A percentile compares a stretch with the other conserved stretches of the same genome.
Conservation (phyloP, 1,140 invertebrate genomes). For the Dinothrombium tinctorium region DNA sequence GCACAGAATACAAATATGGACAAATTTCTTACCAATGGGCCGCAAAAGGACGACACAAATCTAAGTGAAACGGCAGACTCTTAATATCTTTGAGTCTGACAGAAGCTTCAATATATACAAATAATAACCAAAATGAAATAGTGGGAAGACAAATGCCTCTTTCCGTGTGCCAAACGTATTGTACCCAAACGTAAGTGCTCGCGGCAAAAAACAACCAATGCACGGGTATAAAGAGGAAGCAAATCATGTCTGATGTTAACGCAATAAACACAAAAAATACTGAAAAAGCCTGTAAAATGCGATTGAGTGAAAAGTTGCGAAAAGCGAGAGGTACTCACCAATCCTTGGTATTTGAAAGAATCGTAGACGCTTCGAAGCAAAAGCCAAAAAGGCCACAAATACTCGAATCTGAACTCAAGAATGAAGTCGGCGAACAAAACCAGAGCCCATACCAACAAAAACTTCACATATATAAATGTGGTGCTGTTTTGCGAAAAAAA, state of each 20-base stretch:
- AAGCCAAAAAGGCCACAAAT: conserved; percentile 95
- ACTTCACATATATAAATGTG: conserved; percentile 81
- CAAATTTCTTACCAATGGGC: conserved; percentile 59
- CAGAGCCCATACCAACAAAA: conserved; percentile 79
- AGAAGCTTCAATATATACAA: conserved; percentile 82
- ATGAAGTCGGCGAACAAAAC: conserved; percentile 90
- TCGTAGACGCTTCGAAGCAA: conserved; percentile 86
- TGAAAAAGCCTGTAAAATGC: conserved; percentile 70
- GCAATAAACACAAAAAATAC: conserved; percentile 95
- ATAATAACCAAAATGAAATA: conserved; percentile 74
- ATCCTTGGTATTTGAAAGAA: conserved; percentile 93
- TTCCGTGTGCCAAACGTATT: conserved; percentile 95
- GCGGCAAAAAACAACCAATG: conserved; percentile 94
- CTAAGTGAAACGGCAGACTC: conserved; percentile 65
- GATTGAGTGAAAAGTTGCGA: background rate
- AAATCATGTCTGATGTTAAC: conserved; percentile 92
- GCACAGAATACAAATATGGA: background rate
- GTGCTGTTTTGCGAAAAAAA: conserved; percentile 34
- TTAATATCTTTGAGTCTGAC: conserved; percentile 62
- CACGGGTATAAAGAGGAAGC: conserved; percentile 95
- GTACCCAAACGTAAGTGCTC: conserved; percentile 96
- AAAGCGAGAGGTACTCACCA: conserved; percentile 37
- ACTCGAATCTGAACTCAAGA: conserved; percentile 95
- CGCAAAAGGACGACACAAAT: conserved; percentile 88
- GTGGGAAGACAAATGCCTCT: conserved; percentile 83